These are phyloP conservation scores for Melanotaenia pygmaea DNA, from an alignment of 2,797 vertebrate species.

Conservation along the genomic window DNA sequence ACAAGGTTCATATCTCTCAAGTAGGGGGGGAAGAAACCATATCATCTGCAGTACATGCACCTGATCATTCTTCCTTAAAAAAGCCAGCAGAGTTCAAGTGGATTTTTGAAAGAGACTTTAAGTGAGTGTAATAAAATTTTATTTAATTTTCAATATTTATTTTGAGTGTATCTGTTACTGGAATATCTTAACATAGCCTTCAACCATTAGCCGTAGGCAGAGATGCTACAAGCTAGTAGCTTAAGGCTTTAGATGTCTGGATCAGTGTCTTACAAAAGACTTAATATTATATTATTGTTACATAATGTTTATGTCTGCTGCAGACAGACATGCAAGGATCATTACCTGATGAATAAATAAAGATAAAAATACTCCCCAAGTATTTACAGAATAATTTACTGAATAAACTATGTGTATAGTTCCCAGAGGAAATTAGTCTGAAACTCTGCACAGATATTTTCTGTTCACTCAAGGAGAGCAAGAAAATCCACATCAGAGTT, in stretches of 20 bases:
- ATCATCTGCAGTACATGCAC: background rate
- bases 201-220: constrained; percentile 5
- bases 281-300: background rate
- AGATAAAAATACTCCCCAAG: no score
- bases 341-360: background rate
- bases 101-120: background rate
- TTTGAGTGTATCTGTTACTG: background rate
- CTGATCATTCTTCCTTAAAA: background rate
- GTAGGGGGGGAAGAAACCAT: background rate
- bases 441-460: no score
- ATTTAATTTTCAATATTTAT: background rate
- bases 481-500: background rate
- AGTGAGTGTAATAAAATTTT: background rate
- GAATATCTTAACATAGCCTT: constrained; percentile 5
- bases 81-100: background rate
- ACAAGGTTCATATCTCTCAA: constrained; percentile 9
- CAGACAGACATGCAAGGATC: background rate
- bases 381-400: background rate
- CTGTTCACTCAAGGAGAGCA: background rate
- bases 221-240: background rate
- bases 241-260: background rate
- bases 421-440: no score
- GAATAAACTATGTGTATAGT: background rate
- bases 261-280: background rate
- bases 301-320: background rate